Evolutionary conservation across 2,888 invertebrate genomes (phyloP).

Genomic region (Meiosimyza platycephala): DNA sequence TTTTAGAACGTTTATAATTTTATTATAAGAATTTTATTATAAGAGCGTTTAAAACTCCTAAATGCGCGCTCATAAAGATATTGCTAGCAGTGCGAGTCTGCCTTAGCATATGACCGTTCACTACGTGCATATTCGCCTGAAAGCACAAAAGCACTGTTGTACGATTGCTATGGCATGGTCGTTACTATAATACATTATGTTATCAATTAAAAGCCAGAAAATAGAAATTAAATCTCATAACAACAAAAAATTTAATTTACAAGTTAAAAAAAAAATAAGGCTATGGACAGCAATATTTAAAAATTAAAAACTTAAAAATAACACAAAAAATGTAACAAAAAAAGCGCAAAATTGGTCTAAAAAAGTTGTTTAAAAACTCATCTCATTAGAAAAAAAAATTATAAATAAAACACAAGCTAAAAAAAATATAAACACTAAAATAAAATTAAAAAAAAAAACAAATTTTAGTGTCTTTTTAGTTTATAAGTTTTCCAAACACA

Average conservation of each 20-base stretch:
- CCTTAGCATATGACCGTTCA: too few species aligned
- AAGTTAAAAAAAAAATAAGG: constrained; percentile 21
- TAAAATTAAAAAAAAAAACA: constrained; percentile 36
- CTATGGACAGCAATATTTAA: constrained; percentile 46
- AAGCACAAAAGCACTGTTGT: too few species aligned
- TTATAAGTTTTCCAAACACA: constrained; percentile 45
- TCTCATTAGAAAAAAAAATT: constrained; percentile 9
- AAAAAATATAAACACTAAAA: background rate
- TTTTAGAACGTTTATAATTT: too few species aligned
- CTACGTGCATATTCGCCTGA: too few species aligned
- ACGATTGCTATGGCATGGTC: too few species aligned
- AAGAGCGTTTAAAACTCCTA: too few species aligned
- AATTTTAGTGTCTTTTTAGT: constrained; percentile 50
- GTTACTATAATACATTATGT: too few species aligned
- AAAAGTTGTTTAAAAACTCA: constrained; percentile 32
- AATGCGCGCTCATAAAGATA: too few species aligned
- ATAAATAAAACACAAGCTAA: constrained; percentile 18
- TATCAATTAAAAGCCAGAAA: too few species aligned
- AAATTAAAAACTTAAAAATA: constrained; percentile 41
- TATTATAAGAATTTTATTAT: too few species aligned
- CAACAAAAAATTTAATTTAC: constrained; percentile 24
- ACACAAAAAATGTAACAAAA: constrained; percentile 36
- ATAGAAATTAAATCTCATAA: background rate
- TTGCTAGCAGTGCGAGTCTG: too few species aligned
- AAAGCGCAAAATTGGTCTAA: constrained; percentile 40